These are phyloP conservation scores for Artibeus jamaicensis DNA, from an alignment of 2,797 vertebrate species.

Conservation along the genomic window DNA sequence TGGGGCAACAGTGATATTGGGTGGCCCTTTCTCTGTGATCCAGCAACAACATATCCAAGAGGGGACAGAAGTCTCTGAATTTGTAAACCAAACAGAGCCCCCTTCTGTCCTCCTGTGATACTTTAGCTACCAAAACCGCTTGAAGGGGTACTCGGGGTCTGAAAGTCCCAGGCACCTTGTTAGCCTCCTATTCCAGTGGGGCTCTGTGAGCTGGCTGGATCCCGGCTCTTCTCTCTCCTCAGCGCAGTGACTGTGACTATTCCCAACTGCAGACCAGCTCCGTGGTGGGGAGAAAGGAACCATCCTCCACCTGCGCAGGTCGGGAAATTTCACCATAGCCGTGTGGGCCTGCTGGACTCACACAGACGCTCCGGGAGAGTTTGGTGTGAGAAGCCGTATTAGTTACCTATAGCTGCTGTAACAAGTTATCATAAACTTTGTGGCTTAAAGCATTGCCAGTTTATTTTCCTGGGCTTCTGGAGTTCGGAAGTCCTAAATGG, in stretches of 20 bases:
- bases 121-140: background rate
- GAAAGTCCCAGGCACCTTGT: background rate
- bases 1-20: background rate
- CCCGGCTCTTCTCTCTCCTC: background rate
- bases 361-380: background rate
- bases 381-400: background rate
- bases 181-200: background rate
- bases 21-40: background rate
- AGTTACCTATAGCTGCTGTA: background rate
- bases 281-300: background rate
- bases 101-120: background rate
- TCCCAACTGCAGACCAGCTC: background rate
- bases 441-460: background rate
- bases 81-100: background rate
- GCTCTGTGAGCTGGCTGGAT: background rate
- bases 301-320: background rate
- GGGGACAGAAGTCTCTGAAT: background rate
- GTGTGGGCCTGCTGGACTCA: background rate
- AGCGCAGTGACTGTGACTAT: background rate
- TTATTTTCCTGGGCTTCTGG: background rate
- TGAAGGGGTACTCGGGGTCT: background rate
- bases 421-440: background rate
- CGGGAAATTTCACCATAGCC: too few relatives aligned
- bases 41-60: too few relatives aligned
- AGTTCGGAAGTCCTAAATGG: background rate